Conservation (phyloP, 2,113 vertebrate species). For the Triplophysa siluroides region DNA sequence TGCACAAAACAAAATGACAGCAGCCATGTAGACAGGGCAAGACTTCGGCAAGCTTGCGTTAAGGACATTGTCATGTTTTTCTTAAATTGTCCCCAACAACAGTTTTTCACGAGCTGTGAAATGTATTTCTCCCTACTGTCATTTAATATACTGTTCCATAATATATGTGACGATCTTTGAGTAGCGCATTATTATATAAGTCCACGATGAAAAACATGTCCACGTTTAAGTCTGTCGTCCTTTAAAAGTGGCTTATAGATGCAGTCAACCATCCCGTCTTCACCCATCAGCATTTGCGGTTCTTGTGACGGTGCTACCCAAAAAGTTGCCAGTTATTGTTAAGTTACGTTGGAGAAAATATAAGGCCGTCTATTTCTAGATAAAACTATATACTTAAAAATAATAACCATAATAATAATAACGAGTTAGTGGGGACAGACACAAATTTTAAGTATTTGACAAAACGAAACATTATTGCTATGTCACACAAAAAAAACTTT, state of each 20-base stretch:
- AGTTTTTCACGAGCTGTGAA: background rate
- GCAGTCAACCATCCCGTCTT: slow-evolving; percentile 13
- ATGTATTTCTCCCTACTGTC: background rate
- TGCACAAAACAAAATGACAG: slow-evolving; percentile 96
- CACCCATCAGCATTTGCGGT: slow-evolving; percentile 19
- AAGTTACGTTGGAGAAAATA: background rate
- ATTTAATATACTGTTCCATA: too few relatives aligned
- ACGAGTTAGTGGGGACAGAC: too few relatives aligned
- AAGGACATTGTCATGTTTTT: slow-evolving; percentile 85
- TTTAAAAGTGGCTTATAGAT: slow-evolving; percentile 30
- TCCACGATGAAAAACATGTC: background rate
- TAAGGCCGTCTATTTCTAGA: background rate
- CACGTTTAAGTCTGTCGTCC: background rate
- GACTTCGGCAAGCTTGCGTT: slow-evolving; percentile 90
- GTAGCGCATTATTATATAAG: background rate
- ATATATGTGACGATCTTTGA: background rate
- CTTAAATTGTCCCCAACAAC: background rate
- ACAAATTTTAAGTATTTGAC: too few relatives aligned
- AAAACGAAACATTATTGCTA: too few relatives aligned
- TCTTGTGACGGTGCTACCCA: background rate
- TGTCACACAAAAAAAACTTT: too few relatives aligned
- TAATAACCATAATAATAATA: too few relatives aligned
- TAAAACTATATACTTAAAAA: too few relatives aligned
- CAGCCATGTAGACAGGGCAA: slow-evolving; percentile 96
- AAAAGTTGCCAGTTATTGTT: slow-evolving; percentile 18